Percentiles rank a stretch among this genome's conserved stretches.
Conservation (phyloP, 2,113 vertebrate genomes). For the Cricetomys ansorgei region DNA sequence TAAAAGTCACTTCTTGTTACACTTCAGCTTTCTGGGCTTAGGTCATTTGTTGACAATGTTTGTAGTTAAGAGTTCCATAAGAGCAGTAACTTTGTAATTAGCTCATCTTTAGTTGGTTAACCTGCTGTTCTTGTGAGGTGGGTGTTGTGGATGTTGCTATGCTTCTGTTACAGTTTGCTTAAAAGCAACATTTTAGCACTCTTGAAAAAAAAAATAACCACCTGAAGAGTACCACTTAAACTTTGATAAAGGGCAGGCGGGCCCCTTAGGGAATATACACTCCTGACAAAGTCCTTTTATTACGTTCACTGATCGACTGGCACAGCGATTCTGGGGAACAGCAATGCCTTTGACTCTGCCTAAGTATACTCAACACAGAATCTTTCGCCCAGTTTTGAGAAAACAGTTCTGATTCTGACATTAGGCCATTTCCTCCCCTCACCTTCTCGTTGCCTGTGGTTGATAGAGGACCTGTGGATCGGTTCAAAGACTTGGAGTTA, state of each 20-base stretch:
- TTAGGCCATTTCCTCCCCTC: neutral
- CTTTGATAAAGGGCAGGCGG: neutral
- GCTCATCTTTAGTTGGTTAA: neutral
- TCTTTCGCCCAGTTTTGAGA: slow-evolving; percentile 53
- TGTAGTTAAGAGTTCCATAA: slow-evolving; percentile 35
- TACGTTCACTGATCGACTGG: neutral
- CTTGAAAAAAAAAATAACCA: slow-evolving; percentile 3
- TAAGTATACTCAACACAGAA: slow-evolving; percentile 46
- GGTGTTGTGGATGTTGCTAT: neutral
- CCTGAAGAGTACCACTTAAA: slow-evolving; percentile 2
- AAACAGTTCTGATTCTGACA: slow-evolving; percentile 28
- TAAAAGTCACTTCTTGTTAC: slow-evolving; percentile 43
- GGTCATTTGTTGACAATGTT: slow-evolving; percentile 16
- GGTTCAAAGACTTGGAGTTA: neutral
- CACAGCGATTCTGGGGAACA: neutral
- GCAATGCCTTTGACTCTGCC: slow-evolving; percentile 9
- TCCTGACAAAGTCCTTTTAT: neutral
- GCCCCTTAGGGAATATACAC: neutral
- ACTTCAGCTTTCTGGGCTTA: neutral
- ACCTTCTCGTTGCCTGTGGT: neutral
- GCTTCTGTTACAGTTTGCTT: neutral
- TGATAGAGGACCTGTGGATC: neutral
- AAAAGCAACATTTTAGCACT: neutral
- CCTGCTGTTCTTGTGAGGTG: neutral
- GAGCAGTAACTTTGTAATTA: neutral